Conservation (phyloP, 2,888 invertebrate genomes). For the Dendrolimus houi region DNA sequence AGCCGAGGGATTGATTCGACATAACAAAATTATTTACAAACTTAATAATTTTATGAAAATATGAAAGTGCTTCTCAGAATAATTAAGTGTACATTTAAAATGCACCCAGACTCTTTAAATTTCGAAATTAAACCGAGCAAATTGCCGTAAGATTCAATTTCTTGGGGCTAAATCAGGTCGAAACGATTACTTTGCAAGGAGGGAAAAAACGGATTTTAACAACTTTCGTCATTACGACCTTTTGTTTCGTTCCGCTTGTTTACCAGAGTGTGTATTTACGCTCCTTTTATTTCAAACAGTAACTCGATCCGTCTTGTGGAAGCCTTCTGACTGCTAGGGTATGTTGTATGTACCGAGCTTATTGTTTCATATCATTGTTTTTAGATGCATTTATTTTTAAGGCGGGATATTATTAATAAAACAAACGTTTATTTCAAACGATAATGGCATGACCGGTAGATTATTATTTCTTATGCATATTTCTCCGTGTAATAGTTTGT, state of each 20-base stretch:
- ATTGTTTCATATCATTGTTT: constrained; percentile 30
- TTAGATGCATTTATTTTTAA: constrained; percentile 7
- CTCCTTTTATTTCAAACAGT: constrained; percentile 49
- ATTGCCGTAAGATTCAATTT: not conserved
- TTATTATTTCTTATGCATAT: too few species aligned
- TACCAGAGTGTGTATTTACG: constrained; percentile 51
- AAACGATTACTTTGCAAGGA: constrained; percentile 4
- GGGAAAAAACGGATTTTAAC: constrained; percentile 26
- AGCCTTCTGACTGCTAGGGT: constrained; percentile 27
- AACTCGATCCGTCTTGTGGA: constrained; percentile 38
- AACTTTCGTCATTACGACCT: constrained; percentile 31
- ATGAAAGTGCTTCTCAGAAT: too few species aligned
- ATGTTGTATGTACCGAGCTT: constrained; percentile 22
- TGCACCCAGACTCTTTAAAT: too few species aligned
- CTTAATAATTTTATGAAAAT: too few species aligned
- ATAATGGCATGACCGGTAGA: too few species aligned
- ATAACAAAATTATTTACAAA: too few species aligned
- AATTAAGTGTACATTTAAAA: too few species aligned
- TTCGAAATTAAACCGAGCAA: too few species aligned
- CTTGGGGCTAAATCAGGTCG: constrained; percentile 6
- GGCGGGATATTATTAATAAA: too few species aligned
- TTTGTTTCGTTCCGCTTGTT: constrained; percentile 45
- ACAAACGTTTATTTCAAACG: too few species aligned
- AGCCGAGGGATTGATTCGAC: too few species aligned
- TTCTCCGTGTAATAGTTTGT: too few species aligned